Base-by-base conservation (phyloP, 2,113 vertebrate species). In the Rhynchomys soricoides region DNA sequence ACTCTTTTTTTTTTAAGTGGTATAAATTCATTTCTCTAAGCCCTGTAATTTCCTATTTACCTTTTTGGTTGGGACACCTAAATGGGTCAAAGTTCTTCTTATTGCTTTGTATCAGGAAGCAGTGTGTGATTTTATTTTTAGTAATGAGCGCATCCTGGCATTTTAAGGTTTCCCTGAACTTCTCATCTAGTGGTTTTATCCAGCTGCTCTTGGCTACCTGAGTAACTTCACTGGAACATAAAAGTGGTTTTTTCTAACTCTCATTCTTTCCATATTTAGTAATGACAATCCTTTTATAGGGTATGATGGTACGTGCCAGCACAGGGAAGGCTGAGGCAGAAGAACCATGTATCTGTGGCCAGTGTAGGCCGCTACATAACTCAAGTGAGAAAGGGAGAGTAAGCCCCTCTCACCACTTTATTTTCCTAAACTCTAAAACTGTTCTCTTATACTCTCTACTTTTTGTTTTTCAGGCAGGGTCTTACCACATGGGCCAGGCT, bases 111-210 rank as follows among this genome's bases (percentile, higher is more conserved):
- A 15, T 71, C 62, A 87, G 50, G 57, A 64, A 40, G 43, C 50
- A 93, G 64, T 31, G 79, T 21, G 26, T 77, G 55, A 48, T 50
- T 86, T 70, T 64, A 50, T 78, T 78, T 97, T 79, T 37, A 74
- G 31, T 91, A 71, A 77, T 85, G 52, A 89, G 15, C 86, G 5
- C 31, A 9, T 68, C 48, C n/a, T 91, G 59, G 50, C 17, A 52
- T 74, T 90, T 90, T 88, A 52, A 95, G 82, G 11, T 43, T 93
- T 89, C 16, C 70, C 74, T 34, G 66, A 85, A 93, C 22, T 13
- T 95, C 92, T 87, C 48, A 96, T 71, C 85, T 89, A 81, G 45
- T 95, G 31, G 43, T 93, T 93, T 91, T 15, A 94, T 81, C 55
- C 34, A 83, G 64, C 43, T 79, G 64, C 13, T 90, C n/a, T n/a